Evolutionary conservation across 2,797 vertebrate species (phyloP).

Genomic region (Aldrovandia affinis): DNA sequence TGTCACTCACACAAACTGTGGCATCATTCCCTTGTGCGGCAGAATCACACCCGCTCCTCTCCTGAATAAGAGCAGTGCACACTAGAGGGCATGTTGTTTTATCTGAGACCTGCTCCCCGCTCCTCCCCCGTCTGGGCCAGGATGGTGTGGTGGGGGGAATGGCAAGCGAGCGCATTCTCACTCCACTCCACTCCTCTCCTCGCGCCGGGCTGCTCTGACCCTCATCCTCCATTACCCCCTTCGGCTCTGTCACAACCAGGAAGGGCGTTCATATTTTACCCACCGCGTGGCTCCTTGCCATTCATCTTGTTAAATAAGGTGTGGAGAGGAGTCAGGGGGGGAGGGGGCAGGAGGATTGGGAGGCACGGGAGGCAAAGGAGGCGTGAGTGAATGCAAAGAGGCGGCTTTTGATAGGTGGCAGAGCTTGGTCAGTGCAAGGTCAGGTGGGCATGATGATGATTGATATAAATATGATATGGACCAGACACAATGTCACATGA

Average conservation of each 20-base stretch:
- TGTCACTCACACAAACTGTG: too few relatives aligned
- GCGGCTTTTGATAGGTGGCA: constrained; percentile 32
- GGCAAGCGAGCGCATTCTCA: not conserved
- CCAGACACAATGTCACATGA: not conserved
- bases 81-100: constrained; percentile 53
- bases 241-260: not conserved
- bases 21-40: not conserved
- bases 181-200: too few relatives aligned
- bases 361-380: constrained; percentile 9
- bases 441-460: constrained; percentile 60
- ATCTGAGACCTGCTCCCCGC: constrained; percentile 44
- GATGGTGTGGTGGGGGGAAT: not conserved
- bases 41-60: not conserved
- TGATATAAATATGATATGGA: constrained; percentile 48
- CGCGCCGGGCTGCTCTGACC: not conserved
- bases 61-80: constrained; percentile 40
- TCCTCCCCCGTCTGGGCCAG: constrained; percentile 1
- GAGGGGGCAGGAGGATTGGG: constrained; percentile 28
- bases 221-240: not conserved
- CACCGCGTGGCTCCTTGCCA: constrained; percentile 47
- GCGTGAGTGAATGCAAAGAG: not conserved
- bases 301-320: constrained; percentile 67
- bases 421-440: constrained; percentile 53
- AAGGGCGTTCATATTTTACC: not conserved
- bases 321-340: constrained; percentile 33